Evolutionary conservation across 2,888 invertebrate genomes (phyloP), one percentile per base, ranked within the genome.

Genomic region (Drosophila nr. perissopoda): DNA sequence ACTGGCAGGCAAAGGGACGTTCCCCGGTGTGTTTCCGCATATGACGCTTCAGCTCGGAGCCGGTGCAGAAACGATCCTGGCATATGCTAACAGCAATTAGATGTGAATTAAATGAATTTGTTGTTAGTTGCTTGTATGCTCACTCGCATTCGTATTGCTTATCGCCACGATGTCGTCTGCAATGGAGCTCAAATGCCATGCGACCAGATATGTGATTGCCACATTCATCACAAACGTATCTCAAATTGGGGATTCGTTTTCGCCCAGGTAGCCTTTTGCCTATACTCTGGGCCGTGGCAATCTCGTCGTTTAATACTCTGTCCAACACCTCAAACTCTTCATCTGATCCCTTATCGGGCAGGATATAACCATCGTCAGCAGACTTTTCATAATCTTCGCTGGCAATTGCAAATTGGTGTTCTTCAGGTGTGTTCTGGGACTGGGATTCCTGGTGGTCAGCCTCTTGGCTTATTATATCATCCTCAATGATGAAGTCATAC

Each of bases 151-250:
- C 67, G 16, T 64, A 88, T 13, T 87, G 87, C 29, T 87, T 89
- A 31, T 87, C 90, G 0, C 87, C 87, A 4, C 89, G 89, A 73
- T 87, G 87, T 8, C 87, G 82, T n/a, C 82, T 77, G 21, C 90
- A 90, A 42, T 87, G 87, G 0, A 90, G 69, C 18, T 89, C 87
- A 42, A 88, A 87, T 13, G 84, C 82, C 82, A 83, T 78, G 11
- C 89, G 82, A 1, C 84, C 90, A 11, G 76, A 68, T 31, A 89
- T 76, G 36, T 89, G 89, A 56, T 82, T 86, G 4, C 87, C 87
- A 42, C 87, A 87, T 58, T 88, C 82, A 18, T 88, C 83, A 51
- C 87, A 87, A 33, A 90, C 70, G 42, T 75, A 85, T 21, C 80
- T 60, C 1, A 73, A 53, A 61, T 27, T 80, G 2, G 77, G 64